phyloP scores from a whole-genome alignment of 2,797 vertebrate genomes.

The Halcyon leucocephala region DNA sequence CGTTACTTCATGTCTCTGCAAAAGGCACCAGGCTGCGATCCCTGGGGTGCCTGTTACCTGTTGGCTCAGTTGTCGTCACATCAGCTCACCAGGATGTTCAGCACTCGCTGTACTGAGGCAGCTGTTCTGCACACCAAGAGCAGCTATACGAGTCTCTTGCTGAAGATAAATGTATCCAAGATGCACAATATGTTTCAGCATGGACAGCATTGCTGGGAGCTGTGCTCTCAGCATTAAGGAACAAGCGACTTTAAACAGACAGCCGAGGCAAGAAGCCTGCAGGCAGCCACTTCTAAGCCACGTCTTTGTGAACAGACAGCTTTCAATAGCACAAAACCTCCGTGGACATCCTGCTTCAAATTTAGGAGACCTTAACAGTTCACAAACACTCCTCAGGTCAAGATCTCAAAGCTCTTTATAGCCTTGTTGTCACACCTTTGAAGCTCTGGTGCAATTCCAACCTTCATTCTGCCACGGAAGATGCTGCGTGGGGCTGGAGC shows the following conservation, averaged over 20 bases:
- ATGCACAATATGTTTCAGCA: neutral
- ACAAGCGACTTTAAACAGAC: neutral
- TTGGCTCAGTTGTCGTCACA: neutral
- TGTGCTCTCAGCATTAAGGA: neutral
- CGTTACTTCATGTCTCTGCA: neutral
- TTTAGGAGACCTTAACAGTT: neutral
- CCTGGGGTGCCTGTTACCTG: neutral
- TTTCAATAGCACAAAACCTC: neutral
- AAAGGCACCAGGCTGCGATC: neutral
- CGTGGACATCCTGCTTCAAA: neutral
- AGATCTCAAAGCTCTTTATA: rapidly evolving
- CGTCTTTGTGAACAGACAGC: rapidly evolving
- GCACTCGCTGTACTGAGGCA: neutral
- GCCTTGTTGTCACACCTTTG: neutral
- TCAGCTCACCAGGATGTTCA: neutral
- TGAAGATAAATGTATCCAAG: neutral
- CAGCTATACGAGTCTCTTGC: neutral
- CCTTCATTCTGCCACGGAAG: neutral
- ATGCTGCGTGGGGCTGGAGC: rapidly evolving
- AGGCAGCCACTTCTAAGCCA: neutral
- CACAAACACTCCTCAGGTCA: neutral
- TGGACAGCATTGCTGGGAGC: neutral
- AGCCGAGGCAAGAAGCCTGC: neutral
- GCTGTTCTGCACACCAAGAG: rapidly evolving
- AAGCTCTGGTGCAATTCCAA: neutral